Conservation (phyloP, 2,113 vertebrate genomes). For the Thalassoma bifasciatum region DNA sequence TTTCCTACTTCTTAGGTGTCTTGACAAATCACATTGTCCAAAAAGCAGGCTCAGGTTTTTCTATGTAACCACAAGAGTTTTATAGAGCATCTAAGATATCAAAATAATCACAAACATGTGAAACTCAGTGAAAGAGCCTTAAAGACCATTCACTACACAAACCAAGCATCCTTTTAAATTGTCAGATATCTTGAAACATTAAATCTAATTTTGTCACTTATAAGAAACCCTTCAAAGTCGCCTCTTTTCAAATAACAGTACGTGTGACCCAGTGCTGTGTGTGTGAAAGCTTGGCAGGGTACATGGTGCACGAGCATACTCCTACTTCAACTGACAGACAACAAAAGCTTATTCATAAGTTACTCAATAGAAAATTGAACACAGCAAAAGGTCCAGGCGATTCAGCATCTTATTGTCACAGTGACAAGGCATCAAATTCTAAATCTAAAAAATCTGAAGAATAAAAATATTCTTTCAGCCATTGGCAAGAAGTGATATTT, state of each 20-base stretch:
- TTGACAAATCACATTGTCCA: slow-evolving; percentile 26
- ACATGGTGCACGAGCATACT: slow-evolving; percentile 39
- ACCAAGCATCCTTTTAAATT: slow-evolving; percentile 35
- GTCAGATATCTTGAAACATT: slow-evolving; percentile 41
- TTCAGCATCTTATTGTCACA: slow-evolving; percentile 79
- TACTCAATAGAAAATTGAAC: slow-evolving; percentile 61
- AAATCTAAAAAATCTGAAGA: slow-evolving; percentile 39
- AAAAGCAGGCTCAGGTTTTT: slow-evolving; percentile 57
- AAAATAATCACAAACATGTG: slow-evolving; percentile 17
- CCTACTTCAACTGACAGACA: slow-evolving; percentile 35
- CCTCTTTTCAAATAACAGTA: slow-evolving; percentile 36
- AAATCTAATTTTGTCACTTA: slow-evolving; percentile 34
- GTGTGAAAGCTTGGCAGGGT: slow-evolving; percentile 39
- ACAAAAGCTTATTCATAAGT: slow-evolving; percentile 67
- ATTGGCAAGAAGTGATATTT: slow-evolving; percentile 51
- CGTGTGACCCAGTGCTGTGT: slow-evolving; percentile 26
- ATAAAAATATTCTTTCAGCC: slow-evolving; percentile 57
- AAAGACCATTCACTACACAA: slow-evolving; percentile 28
- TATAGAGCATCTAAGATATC: slow-evolving; percentile 17
- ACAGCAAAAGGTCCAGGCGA: slow-evolving; percentile 67
- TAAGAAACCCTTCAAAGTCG: slow-evolving; percentile 28
- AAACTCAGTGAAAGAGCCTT: slow-evolving; percentile 19
- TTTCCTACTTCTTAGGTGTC: slow-evolving; percentile 29
- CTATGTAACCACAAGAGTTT: slow-evolving; percentile 23
- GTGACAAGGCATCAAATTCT: slow-evolving; percentile 63